These are phyloP conservation scores for Melanotaenia duboulayi DNA, from an alignment of 2,113 vertebrate genomes.

Conservation along the genomic window DNA sequence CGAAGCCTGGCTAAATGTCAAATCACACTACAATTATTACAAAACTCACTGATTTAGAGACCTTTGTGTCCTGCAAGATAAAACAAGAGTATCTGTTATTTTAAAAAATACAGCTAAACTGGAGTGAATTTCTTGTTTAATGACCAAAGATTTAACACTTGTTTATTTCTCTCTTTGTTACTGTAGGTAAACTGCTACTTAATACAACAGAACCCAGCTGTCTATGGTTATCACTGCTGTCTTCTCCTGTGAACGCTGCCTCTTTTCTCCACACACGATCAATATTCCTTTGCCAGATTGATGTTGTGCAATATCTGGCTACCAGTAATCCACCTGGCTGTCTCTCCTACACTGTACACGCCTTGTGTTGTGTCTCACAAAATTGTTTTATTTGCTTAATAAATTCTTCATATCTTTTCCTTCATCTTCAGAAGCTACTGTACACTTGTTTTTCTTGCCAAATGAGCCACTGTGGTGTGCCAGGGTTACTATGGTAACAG, in stretches of 20 bases:
- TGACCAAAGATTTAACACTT: too few relatives aligned
- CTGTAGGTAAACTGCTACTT: too few relatives aligned
- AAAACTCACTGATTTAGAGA: too few relatives aligned
- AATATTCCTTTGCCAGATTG: not conserved
- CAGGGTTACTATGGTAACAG: constrained; percentile 70
- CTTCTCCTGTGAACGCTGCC: not conserved
- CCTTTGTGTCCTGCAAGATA: too few relatives aligned
- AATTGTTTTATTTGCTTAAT: constrained; percentile 4
- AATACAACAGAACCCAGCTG: too few relatives aligned
- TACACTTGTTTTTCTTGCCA: constrained; percentile 39
- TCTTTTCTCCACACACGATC: not conserved
- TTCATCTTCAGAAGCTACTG: constrained; percentile 35
- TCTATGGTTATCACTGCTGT: too few relatives aligned
- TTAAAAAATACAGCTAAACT: too few relatives aligned
- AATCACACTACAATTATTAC: too few relatives aligned
- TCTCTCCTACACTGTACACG: not conserved
- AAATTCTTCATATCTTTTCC: constrained; percentile 13
- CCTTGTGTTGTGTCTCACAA: not conserved
- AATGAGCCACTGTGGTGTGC: constrained; percentile 33
- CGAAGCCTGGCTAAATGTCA: too few relatives aligned
- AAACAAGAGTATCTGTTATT: too few relatives aligned
- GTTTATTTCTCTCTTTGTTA: too few relatives aligned
- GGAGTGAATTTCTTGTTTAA: too few relatives aligned
- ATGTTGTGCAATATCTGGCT: not conserved
- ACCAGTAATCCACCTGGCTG: not conserved